Percentiles rank a stretch among this genome's conserved stretches.
Conservation (phyloP, 1,140 invertebrate species). For the Caenorhabditis tropicalis region DNA sequence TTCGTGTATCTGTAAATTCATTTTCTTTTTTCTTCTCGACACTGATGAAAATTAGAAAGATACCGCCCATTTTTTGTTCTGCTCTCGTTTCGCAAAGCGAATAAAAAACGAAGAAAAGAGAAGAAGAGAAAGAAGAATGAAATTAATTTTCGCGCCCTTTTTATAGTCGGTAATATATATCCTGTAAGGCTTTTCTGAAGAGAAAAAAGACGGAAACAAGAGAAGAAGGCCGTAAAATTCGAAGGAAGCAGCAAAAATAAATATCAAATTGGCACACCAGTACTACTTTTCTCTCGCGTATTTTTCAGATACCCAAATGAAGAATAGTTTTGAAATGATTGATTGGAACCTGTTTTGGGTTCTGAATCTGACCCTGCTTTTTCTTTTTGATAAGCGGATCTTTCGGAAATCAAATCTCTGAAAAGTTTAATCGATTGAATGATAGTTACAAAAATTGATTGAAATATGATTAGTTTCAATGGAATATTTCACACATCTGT, state of each 20-base stretch:
- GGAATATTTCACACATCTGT: neutral
- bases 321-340: too few relatives aligned
- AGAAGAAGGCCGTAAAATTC: slow-evolving; percentile 22
- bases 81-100: neutral
- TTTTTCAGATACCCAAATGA: neutral
- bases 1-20: too few relatives aligned
- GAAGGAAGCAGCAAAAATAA: slow-evolving; percentile 23
- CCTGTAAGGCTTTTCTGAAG: neutral
- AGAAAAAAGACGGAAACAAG: neutral
- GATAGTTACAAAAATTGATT: neutral
- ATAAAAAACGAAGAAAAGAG: neutral
- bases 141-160: slow-evolving; percentile 42
- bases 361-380: too few relatives aligned
- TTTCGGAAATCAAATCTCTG: too few relatives aligned
- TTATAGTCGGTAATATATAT: slow-evolving; percentile 39
- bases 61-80: neutral
- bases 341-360: too few relatives aligned
- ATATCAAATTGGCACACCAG: slow-evolving; percentile 31
- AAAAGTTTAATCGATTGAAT: too few relatives aligned
- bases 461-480: neutral
- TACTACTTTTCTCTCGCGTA: neutral
- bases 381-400: too few relatives aligned
- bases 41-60: slow-evolving; percentile 3
- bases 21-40: too few relatives aligned
- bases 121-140: slow-evolving; percentile 17